Evolutionary conservation across 2,888 invertebrate genomes (phyloP).

Genomic region (Brenthis hecate): DNA sequence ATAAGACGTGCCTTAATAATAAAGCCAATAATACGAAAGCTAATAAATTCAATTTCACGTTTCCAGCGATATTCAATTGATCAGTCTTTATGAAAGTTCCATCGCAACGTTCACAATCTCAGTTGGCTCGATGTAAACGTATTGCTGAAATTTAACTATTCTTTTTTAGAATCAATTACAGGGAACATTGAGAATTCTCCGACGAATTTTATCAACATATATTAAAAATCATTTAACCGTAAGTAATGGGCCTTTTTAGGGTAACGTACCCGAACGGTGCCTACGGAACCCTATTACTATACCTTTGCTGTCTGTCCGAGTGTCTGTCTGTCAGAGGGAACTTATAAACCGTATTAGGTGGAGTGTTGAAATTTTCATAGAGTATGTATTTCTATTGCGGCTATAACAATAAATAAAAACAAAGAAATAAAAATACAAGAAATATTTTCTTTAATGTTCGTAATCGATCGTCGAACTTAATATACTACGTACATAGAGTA

Average conservation of each 20-base stretch:
- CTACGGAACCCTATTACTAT: neutral
- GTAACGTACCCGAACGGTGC: neutral
- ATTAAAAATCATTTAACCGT: conserved; percentile 28
- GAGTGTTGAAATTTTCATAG: no score
- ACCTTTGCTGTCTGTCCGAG: no score
- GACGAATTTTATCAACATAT: conserved; percentile 21
- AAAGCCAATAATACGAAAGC: conserved; percentile 36
- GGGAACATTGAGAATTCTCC: conserved; percentile 34
- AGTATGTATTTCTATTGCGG: no score
- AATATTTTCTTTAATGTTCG: no score
- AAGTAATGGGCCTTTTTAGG: conserved; percentile 11
- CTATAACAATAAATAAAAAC: no score
- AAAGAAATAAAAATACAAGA: no score
- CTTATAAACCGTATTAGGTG: no score
- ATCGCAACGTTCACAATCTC: conserved; percentile 44
- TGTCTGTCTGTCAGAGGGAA: no score
- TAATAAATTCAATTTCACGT: conserved; percentile 57
- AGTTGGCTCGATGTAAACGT: conserved; percentile 34
- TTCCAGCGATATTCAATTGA: conserved; percentile 52
- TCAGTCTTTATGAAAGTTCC: conserved; percentile 56
- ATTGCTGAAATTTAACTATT: conserved; percentile 36
- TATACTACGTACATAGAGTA: no score
- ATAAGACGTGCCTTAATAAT: conserved; percentile 1
- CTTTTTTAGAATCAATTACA: conserved; percentile 59
- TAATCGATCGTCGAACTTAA: no score